Base-by-base conservation (phyloP, 1,140 invertebrate species). In the Temnothorax nylanderi region DNA sequence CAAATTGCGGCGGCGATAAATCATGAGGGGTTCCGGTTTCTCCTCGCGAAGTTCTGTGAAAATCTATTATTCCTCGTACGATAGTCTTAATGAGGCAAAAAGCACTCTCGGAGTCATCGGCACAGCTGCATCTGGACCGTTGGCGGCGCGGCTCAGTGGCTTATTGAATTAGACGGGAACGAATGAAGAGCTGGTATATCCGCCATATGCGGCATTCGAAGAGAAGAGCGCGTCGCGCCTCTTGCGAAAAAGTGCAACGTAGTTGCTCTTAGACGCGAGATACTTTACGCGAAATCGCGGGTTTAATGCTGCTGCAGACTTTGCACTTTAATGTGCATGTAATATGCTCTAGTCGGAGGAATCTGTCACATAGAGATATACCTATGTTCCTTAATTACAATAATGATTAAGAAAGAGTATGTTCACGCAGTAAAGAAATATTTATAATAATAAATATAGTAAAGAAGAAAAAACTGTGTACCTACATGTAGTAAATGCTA, bases 141-240 rank as follows among this genome's bases (percentile, higher is more conserved):
- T 62, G 85, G 47, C 76, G 85, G 60, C 78, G 47, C 81, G 74
- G 58, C 76, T 72, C 71, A 58, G 58, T 47, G 78, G 72, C 54
- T 91, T 90, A 91, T 91, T 90, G 90, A 91, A 91, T 91, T 91
- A 91, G 88, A 86, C 88, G 78, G 85, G 85, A 84, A 89, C 80
- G 64, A 78, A 89, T 87, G 74, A 75, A 80, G 72, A 78, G 58
- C 76, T 60, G 37, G 67, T 65, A 58, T 85, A 86, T 67, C 64
- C 75, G 49, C 87, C 82, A 76, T 71, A 76, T 88, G 82, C 67
- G 71, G 58, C 74, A 26, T 75, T 60, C 69, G 80, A 60, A 44
- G 67, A 74, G 67, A 60, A 10, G 41, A 60, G 51, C 26, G 78
- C 60, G 18, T 85, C 34, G 47, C 82, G 72, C 60, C 34, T 65